Evolutionary conservation across 2,797 vertebrate species (phyloP).

Genomic region (Cyclopterus lumpus): DNA sequence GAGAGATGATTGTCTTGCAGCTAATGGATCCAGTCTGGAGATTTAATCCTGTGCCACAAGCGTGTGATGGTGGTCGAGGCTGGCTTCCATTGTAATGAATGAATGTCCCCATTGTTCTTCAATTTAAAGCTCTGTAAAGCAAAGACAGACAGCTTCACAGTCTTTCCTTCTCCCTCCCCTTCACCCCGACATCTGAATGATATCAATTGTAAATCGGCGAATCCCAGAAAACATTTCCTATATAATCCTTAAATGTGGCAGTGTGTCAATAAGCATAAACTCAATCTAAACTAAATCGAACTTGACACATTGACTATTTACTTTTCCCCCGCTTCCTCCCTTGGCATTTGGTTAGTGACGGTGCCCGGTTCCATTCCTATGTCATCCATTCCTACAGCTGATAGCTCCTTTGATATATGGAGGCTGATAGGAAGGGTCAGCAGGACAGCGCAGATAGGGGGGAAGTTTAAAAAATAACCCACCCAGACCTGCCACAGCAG

Average conservation of each 20-base stretch:
- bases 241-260: slow-evolving; percentile 10
- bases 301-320: slow-evolving; percentile 45
- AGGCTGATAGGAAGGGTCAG: slow-evolving; percentile 38
- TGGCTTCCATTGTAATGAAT: slow-evolving; percentile 26
- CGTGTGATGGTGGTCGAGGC: slow-evolving; percentile 10
- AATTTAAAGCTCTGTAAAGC: slow-evolving; percentile 55
- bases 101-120: slow-evolving; percentile 20
- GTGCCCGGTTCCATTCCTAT: slow-evolving; percentile 66
- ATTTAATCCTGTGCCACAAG: slow-evolving; percentile 9
- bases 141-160: slow-evolving; percentile 53
- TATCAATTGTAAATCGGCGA: not conserved
- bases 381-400: slow-evolving; percentile 45
- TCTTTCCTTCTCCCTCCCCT: not conserved
- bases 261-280: not conserved
- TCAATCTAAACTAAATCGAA: slow-evolving; percentile 41
- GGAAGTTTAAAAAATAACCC: slow-evolving; percentile 67
- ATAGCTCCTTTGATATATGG: slow-evolving; percentile 66
- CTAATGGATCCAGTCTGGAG: slow-evolving; percentile 36
- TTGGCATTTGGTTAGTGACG: slow-evolving; percentile 50
- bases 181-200: not conserved
- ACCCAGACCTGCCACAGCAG: slow-evolving; percentile 1
- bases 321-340: slow-evolving; percentile 38
- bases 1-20: slow-evolving; percentile 65
- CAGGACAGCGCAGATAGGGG: not conserved
- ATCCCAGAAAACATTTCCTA: slow-evolving; percentile 3